Evolutionary conservation across 1,140 invertebrate genomes (phyloP), one percentile per base, ranked within the genome.

Genomic region (Drosophila hydei): DNA sequence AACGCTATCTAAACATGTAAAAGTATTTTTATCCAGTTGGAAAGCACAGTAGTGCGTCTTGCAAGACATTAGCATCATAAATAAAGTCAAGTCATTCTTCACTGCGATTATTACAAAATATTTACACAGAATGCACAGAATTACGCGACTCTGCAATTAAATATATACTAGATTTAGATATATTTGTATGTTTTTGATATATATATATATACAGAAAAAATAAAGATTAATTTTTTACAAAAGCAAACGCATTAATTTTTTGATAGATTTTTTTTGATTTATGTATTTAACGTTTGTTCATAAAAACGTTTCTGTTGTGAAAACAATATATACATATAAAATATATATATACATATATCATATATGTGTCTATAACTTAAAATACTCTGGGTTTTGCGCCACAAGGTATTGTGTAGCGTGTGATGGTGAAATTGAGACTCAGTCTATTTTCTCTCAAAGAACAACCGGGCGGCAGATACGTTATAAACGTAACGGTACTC

Each of bases 371-470:
- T 7, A 30, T 50, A 23, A 50, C 27, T 61, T 45, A 14, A 45
- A 59, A 33, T 45, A 45, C 11, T 61, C 12, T 42, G 21, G 7
- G 9, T 19, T 47, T 33, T 56, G 12, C 30, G 18, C 40, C 43
- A 64, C 23, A 55, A 45, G 25, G 9, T 27, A 43, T 68, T 50
- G 3, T 56, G 30, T 56, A 60, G 45, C 36, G 14, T 56, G 25
- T 62, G 59, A 63, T 64, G 68, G 12, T 51, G 58, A 62, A 40
- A 25, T 63, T 47, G 40, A 72, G 54, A 72, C 54, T 67, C 69
- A 72, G 70, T 72, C 70, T 72, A 8, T 59, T 42, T 68, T 72
- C 70, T 72, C 70, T 72, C 45, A 52, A 52, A 58, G 45, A 65
- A 71, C 23, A 64, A 43, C 25, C 12, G 51, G 45, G 19, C 6